A percentile compares a stretch with the other conserved stretches of the same genome.
Evolutionary conservation across 2,113 vertebrate genomes (phyloP).

Genomic region (Coptodon bakossiorum): DNA sequence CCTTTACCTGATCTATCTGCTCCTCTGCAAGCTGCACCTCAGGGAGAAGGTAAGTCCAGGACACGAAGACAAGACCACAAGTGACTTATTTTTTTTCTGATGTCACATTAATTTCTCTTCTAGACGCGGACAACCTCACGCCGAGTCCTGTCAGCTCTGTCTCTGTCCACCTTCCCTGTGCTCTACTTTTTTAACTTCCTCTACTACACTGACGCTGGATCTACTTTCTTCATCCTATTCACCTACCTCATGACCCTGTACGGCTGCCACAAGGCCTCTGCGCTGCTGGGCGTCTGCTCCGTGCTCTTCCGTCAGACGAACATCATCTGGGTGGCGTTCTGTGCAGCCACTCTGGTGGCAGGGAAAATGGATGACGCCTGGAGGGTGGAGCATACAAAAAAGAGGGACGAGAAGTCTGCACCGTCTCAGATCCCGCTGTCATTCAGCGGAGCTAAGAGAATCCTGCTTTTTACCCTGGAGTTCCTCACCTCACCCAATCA

Average conservation of each 20-base stretch:
- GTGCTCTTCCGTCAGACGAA: conserved; percentile 96
- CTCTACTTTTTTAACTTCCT: conserved; percentile 98
- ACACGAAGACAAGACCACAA: accelerated
- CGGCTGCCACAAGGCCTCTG: conserved; percentile 86
- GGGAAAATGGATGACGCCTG: conserved; percentile 84
- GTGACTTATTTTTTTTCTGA: background rate
- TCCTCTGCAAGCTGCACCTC: conserved; percentile 80
- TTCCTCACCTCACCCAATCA: conserved; percentile 69
- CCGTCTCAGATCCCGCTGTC: conserved; percentile 65
- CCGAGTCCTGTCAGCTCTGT: conserved; percentile 79
- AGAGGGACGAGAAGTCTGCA: conserved; percentile 78
- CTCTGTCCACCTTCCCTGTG: conserved; percentile 85
- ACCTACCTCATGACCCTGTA: conserved; percentile 94
- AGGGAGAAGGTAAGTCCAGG: conserved; percentile 80
- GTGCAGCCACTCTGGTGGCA: conserved; percentile 80
- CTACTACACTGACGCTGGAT: conserved; percentile 94
- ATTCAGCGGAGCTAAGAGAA: conserved; percentile 63
- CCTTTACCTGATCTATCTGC: conserved; percentile 86
- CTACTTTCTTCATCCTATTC: conserved; percentile 93
- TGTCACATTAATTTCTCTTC: background rate
- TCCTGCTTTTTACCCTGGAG: conserved; percentile 69
- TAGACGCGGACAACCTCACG: conserved; percentile 77
- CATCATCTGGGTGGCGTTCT: conserved; percentile 90
- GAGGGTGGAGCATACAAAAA: conserved; percentile 80
- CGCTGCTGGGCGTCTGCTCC: conserved; percentile 83